These are phyloP conservation scores for Apogon hyalosoma DNA, from an alignment of 2,797 vertebrate genomes.

Conservation along the genomic window DNA sequence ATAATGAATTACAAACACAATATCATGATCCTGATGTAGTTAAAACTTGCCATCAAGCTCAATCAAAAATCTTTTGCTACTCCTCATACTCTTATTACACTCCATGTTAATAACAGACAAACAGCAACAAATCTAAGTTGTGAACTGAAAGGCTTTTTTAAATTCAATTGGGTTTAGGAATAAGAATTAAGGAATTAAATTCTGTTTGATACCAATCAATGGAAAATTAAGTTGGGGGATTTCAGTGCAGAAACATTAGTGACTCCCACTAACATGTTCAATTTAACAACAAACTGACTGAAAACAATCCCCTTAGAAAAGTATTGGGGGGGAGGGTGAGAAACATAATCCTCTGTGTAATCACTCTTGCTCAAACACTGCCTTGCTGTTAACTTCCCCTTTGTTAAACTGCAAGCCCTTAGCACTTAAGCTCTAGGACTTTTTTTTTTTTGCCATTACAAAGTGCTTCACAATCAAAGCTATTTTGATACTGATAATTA, in stretches of 20 bases:
- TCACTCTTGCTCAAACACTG: constrained; percentile 70
- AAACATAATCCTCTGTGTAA: constrained; percentile 63
- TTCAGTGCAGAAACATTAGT: constrained; percentile 22
- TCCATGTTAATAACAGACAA: no score
- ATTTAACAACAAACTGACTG: constrained; percentile 58
- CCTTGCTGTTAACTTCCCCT: constrained; percentile 65
- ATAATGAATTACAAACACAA: no score
- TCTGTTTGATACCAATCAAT: neutral
- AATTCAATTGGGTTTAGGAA: no score
- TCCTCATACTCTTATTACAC: no score
- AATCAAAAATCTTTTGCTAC: no score
- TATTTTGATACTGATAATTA: constrained; percentile 20
- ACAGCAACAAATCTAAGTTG: no score
- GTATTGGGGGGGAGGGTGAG: constrained; percentile 40
- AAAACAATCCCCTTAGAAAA: constrained; percentile 60
- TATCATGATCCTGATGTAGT: no score
- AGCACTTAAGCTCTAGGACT: constrained; percentile 37
- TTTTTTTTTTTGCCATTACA: constrained; percentile 20
- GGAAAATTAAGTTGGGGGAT: constrained; percentile 10
- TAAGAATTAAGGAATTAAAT: neutral
- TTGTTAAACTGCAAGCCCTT: constrained; percentile 55
- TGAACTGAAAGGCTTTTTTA: no score
- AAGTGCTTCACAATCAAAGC: constrained; percentile 26
- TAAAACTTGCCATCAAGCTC: no score
- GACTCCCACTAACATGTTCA: constrained; percentile 34